phyloP scores from a whole-genome alignment of 2,888 invertebrate species.

The Phania funesta region DNA sequence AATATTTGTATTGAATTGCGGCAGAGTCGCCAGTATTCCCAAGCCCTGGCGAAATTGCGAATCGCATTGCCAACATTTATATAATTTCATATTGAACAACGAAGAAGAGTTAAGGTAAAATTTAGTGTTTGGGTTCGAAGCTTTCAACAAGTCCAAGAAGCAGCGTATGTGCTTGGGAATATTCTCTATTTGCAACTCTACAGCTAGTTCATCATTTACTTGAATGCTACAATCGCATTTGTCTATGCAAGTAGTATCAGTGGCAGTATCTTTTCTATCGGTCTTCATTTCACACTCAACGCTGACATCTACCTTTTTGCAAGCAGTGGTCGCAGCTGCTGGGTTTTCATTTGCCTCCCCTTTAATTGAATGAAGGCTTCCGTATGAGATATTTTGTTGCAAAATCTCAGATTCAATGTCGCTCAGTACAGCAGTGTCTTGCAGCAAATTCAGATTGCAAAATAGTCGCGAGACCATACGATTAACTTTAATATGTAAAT shows the following conservation, averaged over 20 bases:
- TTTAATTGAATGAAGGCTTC: slow-evolving; percentile 73
- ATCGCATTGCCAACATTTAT: slow-evolving; percentile 72
- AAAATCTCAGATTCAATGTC: slow-evolving; percentile 65
- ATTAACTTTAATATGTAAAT: slow-evolving; percentile 67
- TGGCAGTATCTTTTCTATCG: slow-evolving; percentile 62
- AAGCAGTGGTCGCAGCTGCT: neutral
- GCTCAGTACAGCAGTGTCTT: slow-evolving; percentile 55
- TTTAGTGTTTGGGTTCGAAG: slow-evolving; percentile 37
- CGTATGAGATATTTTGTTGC: slow-evolving; percentile 65
- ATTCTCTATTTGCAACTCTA: slow-evolving; percentile 69
- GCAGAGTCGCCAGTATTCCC: slow-evolving; percentile 70
- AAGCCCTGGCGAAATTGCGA: slow-evolving; percentile 73
- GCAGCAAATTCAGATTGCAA: neutral
- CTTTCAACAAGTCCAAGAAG: slow-evolving; percentile 71
- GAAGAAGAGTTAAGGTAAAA: slow-evolving; percentile 11
- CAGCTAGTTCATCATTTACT: slow-evolving; percentile 70
- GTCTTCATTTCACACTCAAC: slow-evolving; percentile 67
- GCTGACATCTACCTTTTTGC: slow-evolving; percentile 57
- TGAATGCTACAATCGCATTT: slow-evolving; percentile 70
- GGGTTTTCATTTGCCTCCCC: slow-evolving; percentile 55
- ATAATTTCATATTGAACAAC: slow-evolving; percentile 66
- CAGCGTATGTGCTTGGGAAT: slow-evolving; percentile 69
- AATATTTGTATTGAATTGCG: slow-evolving; percentile 37
- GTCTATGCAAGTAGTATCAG: slow-evolving; percentile 56
- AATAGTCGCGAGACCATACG: slow-evolving; percentile 67